Evolutionary conservation across 2,113 vertebrate species (phyloP), one percentile per base, ranked within the genome.

Genomic region (Zingel zingel): DNA sequence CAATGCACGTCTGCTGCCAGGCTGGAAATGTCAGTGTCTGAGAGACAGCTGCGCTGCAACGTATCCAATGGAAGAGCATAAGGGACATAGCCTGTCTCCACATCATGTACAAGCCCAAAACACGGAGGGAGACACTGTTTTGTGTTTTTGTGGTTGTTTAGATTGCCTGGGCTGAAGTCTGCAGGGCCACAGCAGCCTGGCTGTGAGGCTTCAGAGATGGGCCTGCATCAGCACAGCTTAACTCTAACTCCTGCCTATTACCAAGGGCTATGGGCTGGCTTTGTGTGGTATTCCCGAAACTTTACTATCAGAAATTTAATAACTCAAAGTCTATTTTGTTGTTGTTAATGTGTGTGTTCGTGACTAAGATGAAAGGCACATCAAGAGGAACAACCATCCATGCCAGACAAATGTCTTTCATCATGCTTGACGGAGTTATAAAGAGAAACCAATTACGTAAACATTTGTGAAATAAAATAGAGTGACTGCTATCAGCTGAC

Each of bases 221-320:
- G 79, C 82, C 88, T 48, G 82, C 88, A 91, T 90, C 90, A 58
- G 89, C 77, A 71, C 79, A 90, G 90, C 91, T 92, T 93, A 86
- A 66, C 79, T 84, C 83, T 86, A 93, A 94, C 86, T 93, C 88
- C 90, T 83, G 82, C 89, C 88, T 94, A 91, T 94, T 92, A 94
- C 83, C 74, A 10, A 77, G 66, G 84, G 79, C 90, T 87, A 77
- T 48, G 59, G 59, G 8, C 65, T 18, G 90, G 87, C 87, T 93
- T 89, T 91, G 61, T 27, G 73, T 48, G 88, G 84, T 88, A 91
- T 92, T 93, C 80, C 79, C 63, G 12, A 93, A 91, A 83, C 88
- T 82, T 82, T 76, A 63, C 83, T 72, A 88, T 89, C 82, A 92
- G 65, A 94, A 93, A 92, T 91, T 70, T 86, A 92, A 91, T 91